A percentile compares a stretch with the other conserved stretches of the same genome.
These are phyloP conservation scores for Gymnocypris eckloni DNA, from an alignment of 2,797 vertebrate species.

Conservation along the genomic window DNA sequence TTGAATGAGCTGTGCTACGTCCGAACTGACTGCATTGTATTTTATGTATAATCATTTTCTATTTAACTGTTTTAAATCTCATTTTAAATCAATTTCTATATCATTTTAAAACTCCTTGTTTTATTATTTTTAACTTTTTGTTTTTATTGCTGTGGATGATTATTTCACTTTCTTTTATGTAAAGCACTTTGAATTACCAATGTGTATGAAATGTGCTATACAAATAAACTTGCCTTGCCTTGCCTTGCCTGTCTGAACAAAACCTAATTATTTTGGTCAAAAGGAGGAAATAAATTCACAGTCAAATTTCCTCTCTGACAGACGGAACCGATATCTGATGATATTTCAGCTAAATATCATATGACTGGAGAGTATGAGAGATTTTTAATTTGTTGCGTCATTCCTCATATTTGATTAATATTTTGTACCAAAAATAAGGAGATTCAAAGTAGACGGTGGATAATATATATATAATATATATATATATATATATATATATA, in stretches of 20 bases:
- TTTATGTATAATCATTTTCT: too few species aligned
- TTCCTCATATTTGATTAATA: neutral
- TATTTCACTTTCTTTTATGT: too few species aligned
- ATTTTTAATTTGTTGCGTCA: neutral
- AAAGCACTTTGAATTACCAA: too few species aligned
- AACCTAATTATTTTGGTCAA: neutral
- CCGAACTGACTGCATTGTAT: too few species aligned
- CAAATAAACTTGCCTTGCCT: too few species aligned
- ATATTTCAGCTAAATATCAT: slow-evolving; percentile 36
- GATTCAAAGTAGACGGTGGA: neutral
- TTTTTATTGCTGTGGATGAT: too few species aligned
- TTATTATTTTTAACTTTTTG: too few species aligned
- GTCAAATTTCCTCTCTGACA: neutral
- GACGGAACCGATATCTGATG: slow-evolving; percentile 1
- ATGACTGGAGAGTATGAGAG: neutral
- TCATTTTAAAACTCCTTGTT: too few species aligned
- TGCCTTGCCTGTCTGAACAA: neutral
- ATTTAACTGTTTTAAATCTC: too few species aligned
- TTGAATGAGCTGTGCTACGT: too few species aligned
- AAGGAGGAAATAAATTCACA: slow-evolving; percentile 8
- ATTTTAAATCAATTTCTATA: too few species aligned
- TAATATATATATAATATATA: slow-evolving; percentile 11
- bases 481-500: neutral
- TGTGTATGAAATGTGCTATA: too few species aligned
- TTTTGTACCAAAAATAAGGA: neutral